Conservation (phyloP, 2,113 vertebrate species). For the Empidonax traillii region DNA sequence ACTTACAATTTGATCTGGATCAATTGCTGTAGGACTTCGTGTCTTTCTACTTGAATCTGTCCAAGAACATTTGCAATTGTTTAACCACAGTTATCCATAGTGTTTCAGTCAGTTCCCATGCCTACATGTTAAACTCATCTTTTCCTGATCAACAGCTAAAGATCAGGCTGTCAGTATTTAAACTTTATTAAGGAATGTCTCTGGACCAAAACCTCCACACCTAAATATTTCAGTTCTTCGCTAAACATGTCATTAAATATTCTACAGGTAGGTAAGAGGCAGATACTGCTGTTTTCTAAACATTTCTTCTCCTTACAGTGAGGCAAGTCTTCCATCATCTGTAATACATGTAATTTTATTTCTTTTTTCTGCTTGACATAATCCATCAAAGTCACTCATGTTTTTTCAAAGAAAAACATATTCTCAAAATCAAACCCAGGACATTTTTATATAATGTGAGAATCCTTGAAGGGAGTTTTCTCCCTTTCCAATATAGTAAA, state of each 20-base stretch:
- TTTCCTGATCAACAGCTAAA: not conserved
- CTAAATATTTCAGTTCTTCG: not conserved
- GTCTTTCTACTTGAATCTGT: rapidly evolving
- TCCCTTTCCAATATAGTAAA: not conserved
- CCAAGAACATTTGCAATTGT: not conserved
- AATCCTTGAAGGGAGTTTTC: not conserved
- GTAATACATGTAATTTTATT: not conserved
- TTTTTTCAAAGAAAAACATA: not conserved
- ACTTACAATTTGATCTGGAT: not conserved
- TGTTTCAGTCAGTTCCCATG: not conserved
- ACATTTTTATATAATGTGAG: not conserved
- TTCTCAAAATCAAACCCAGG: not conserved
- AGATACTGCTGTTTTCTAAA: not conserved
- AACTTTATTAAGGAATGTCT: not conserved
- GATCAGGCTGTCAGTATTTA: not conserved
- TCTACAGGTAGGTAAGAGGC: not conserved
- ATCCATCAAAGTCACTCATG: rapidly evolving
- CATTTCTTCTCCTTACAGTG: not conserved
- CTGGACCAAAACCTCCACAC: not conserved
- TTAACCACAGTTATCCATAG: not conserved
- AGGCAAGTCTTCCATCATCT: not conserved
- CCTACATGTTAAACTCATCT: not conserved
- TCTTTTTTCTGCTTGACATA: not conserved
- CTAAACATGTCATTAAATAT: not conserved
- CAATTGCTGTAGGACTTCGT: not conserved